Evolutionary conservation across 2,113 vertebrate genomes (phyloP).

Genomic region (Esox niger): DNA sequence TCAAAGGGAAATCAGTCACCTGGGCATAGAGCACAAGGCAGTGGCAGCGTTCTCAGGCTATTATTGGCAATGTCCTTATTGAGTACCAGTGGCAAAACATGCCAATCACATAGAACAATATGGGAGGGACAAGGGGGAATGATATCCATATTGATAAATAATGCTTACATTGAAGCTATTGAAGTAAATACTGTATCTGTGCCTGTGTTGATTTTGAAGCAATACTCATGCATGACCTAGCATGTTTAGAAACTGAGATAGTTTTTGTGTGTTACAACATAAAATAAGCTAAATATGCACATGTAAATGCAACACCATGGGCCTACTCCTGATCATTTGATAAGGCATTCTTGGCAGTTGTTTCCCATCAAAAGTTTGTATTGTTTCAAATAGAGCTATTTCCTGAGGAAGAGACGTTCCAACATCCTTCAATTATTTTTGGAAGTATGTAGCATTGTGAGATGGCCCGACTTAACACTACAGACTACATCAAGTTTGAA

Average conservation of each 20-base stretch:
- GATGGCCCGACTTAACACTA: neutral
- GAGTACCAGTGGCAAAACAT: conserved; percentile 37
- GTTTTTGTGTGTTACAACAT: too few relatives aligned
- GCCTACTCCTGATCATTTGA: neutral
- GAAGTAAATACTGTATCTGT: neutral
- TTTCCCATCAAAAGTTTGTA: conserved; percentile 31
- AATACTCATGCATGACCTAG: neutral
- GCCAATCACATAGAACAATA: conserved; percentile 32
- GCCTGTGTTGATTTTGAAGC: too few relatives aligned
- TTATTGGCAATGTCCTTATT: conserved; percentile 47
- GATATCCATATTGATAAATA: neutral
- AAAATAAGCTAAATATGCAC: too few relatives aligned
- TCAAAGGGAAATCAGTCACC: conserved; percentile 59
- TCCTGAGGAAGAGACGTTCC: conserved; percentile 28
- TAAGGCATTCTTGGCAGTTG: conserved; percentile 45
- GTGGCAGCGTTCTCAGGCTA: conserved; percentile 26
- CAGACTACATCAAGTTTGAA: neutral
- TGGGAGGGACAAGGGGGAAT: neutral
- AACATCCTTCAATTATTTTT: neutral
- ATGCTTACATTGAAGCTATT: neutral
- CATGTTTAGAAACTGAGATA: neutral
- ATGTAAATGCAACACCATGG: neutral
- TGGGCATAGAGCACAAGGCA: conserved; percentile 23
- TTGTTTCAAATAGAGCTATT: conserved; percentile 39
- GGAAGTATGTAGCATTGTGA: neutral